Base-by-base conservation (phyloP, 2,888 invertebrate genomes). In the Chelonus formosanus region DNA sequence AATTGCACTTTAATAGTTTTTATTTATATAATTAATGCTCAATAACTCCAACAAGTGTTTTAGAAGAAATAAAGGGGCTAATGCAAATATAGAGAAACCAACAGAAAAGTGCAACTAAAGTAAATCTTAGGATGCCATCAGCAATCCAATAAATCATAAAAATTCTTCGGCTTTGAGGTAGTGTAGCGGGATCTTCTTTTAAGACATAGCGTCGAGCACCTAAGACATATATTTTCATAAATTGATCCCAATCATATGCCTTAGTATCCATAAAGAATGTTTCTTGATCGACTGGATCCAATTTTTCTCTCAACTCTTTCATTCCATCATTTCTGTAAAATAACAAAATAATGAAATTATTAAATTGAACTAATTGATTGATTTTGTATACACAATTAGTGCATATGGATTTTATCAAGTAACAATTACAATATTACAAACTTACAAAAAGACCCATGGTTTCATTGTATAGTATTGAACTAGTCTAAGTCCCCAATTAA, bases 121-220 rank as follows among this genome's bases (percentile, higher is more conserved):
- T 2, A 32, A 75, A 69, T 64, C 75, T 78, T 3, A 81, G 60
- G 3, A 70, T 32, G 3, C 75, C 31, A 66, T 84, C 80, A 0
- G 76, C 77, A 7, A 76, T 35, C 67, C 78, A 79, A 3, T 82
- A 71, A 43, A 73, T 78, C 0, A 57, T 87, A 1, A 90, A 82
- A 20, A 90, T 84, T 67, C 85, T 87, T 70, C 91, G 87, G 0
- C 94, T 93, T 52, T 90, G 87, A 0, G 94, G 93, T 32, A 96
- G 78, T 0, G 92, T 92, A 6, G 90, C 87, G 0, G 91, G 90
- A 74, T 92, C 91, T 75, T 97, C 97, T 71, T 95, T 94, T 65
- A 95, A 86, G 77, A 94, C 92, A 80, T 89, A 96, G 73, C 91
- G 90, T 10, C 96, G 88, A n/a, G 93, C 90, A 0, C 96, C 97